Evolutionary conservation across 2,113 vertebrate species (phyloP), one percentile per base, ranked within the genome.

Genomic region (Pleuronectes platessa): DNA sequence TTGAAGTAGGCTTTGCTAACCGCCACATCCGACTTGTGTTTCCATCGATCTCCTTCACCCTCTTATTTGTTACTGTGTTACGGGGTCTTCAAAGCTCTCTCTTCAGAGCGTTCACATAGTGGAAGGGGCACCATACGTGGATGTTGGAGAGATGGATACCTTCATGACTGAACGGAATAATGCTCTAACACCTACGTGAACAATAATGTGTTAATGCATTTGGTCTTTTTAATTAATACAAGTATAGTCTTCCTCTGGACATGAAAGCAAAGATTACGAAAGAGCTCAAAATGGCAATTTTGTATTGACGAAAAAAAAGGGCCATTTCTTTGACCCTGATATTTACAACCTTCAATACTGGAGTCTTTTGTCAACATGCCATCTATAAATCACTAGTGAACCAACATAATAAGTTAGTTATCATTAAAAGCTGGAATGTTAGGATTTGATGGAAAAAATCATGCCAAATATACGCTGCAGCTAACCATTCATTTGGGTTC

Each of bases 1-100:
- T 95, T 95, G 93, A 95, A 95, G 93, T 89, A 77, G 78, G 91
- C 91, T 93, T 92, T 93, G 90, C 90, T 86, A 92, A 90, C 91
- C 84, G 88, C 88, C 85, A 92, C 88, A 90, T 93, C 92, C 86
- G 86, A 93, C 92, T 93, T 89, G 89, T 91, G 86, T 93, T 92
- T 81, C 88, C 88, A 94, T 94, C 82, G 92, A 95, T 94, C 91
- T 87, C 71, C 69, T 73, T 85, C 74, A 78, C 89, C 80, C 87
- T 89, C 77, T 78, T 91, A 88, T 93, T 93, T 94, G 92, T 91
- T 90, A 85, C 84, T 79, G 79, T 89, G 88, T 84, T 83, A 79
- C 71, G 45, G 74, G 78, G 18, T 81, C 90, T 93, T 94, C 93
- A 94, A 94, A 94, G 92, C 78, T 58, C 77, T 68, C 84, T 82